Base-by-base conservation (phyloP, 2,113 vertebrate species). In the Hippoglossus stenolepis region DNA sequence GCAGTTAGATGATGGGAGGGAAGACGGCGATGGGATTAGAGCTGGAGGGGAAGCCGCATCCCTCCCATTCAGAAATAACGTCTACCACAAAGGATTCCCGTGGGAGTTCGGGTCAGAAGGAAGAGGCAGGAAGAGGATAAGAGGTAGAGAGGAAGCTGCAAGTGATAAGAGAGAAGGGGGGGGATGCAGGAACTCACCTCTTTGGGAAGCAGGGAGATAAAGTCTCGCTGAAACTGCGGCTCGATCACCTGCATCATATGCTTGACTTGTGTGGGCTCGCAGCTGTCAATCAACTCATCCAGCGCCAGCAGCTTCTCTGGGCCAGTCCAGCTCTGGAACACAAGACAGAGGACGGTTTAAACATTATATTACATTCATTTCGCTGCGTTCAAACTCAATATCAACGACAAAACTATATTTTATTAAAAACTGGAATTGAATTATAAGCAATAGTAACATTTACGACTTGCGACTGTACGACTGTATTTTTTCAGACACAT, bases 191-290 rank as follows among this genome's bases (percentile, higher is more conserved):
- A n/a, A 63, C 90, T 96, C 91, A 99, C 98, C 97, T 99, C 98
- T 97, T 98, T 98, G 88, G 98, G 98, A 87, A 99, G 96, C 94
- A 99, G 95, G 70, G 98, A 99, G 94, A 99, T 99, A 93, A 99
- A 99, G 95, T 99, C 98, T 93, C 98, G 95, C 90, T 99, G 98
- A 94, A 99, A 99, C 94, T 99, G 97, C 65, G 98, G 98, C 92
- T 99, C 98, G 86, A 99, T 99, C 93, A 99, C 98, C 95, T 99
- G 98, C 98, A 99, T 99, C 98, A 99, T 99, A 90, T 99, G 98
- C 93, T 99, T 99, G 76, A 99, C 98, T 95, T 99, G 98, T 26
- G 98, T 98, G 85, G 98, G 98, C 90, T 99, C 98, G 87, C 98
- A 99, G 93, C 97, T 98, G 90, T 99, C 98, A 84, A 99, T 99